These are phyloP conservation scores for Pheosia tremula DNA, from an alignment of 2,888 invertebrate species.

Conservation along the genomic window DNA sequence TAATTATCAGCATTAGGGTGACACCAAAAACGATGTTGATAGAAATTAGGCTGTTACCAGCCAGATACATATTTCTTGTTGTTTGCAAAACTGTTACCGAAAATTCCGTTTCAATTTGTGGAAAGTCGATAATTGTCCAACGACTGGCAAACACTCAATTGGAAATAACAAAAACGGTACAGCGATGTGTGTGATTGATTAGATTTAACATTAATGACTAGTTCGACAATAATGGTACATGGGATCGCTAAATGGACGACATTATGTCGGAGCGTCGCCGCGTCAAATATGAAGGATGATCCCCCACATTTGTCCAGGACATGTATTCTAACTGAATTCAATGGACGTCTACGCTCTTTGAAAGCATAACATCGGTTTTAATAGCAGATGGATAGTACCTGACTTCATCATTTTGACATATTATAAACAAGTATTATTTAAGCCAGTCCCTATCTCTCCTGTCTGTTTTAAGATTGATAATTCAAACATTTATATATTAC, in stretches of 20 bases:
- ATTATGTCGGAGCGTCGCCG: slow-evolving; percentile 64
- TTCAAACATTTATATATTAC: slow-evolving; percentile 14
- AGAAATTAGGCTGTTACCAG: slow-evolving; percentile 54
- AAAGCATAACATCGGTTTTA: slow-evolving; percentile 50
- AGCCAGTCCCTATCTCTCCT: slow-evolving; percentile 3
- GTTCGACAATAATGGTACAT: slow-evolving; percentile 64
- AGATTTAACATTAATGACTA: slow-evolving; percentile 66
- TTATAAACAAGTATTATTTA: slow-evolving; percentile 35
- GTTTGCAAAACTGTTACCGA: slow-evolving; percentile 70
- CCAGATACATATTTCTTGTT: slow-evolving; percentile 37
- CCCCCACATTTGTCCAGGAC: slow-evolving; percentile 61
- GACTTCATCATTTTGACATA: slow-evolving; percentile 46
- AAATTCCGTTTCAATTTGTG: slow-evolving; percentile 67
- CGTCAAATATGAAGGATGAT: slow-evolving; percentile 76
- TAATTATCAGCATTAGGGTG: slow-evolving; percentile 79
- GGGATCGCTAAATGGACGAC: slow-evolving; percentile 72
- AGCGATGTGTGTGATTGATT: slow-evolving; percentile 64
- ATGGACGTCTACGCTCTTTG: slow-evolving; percentile 49
- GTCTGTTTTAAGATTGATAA: slow-evolving; percentile 10
- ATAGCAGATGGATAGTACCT: slow-evolving; percentile 42
- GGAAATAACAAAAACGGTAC: slow-evolving; percentile 48
- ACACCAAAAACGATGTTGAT: slow-evolving; percentile 66
- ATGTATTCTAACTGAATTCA: slow-evolving; percentile 57
- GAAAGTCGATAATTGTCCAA: slow-evolving; percentile 69
- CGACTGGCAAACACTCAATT: slow-evolving; percentile 42